These are phyloP conservation scores for Gasteruption jaculator DNA, from an alignment of 2,888 invertebrate genomes.

Conservation along the genomic window DNA sequence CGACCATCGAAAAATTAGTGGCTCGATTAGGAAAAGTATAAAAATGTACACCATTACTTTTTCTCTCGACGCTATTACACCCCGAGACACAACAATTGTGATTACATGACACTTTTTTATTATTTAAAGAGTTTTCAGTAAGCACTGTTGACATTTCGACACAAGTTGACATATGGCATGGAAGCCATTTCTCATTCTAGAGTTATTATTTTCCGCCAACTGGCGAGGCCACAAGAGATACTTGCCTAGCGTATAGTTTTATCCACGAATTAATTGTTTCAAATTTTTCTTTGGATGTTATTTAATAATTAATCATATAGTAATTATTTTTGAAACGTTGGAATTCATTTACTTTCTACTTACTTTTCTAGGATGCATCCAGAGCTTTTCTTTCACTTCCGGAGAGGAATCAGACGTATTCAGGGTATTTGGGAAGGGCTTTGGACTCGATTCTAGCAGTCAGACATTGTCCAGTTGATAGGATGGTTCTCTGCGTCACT, in stretches of 20 bases:
- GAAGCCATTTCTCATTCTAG: too few species aligned
- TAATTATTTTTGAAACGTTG: constrained; percentile 10
- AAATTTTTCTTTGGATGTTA: constrained; percentile 9
- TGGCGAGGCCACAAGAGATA: not conserved
- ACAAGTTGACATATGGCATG: too few species aligned
- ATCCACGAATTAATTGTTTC: too few species aligned
- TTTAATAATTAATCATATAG: too few species aligned
- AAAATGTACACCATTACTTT: too few species aligned
- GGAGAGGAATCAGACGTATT: constrained; percentile 74
- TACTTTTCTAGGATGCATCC: constrained; percentile 64
- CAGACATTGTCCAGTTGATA: constrained; percentile 76
- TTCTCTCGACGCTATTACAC: too few species aligned
- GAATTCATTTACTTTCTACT: constrained; percentile 5
- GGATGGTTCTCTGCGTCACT: constrained; percentile 87
- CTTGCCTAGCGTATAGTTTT: not conserved
- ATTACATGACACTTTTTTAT: constrained; percentile 9
- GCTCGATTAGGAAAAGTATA: too few species aligned
- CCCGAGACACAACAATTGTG: too few species aligned
- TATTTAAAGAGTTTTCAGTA: too few species aligned
- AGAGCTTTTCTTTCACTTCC: constrained; percentile 62
- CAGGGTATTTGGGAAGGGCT: constrained; percentile 66
- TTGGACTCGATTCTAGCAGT: constrained; percentile 70
- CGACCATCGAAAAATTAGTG: too few species aligned
- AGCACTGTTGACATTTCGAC: too few species aligned
- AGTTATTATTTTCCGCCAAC: not conserved